These are phyloP conservation scores for Sapayoa aenigma DNA, from an alignment of 2,113 vertebrate genomes.

Conservation along the genomic window DNA sequence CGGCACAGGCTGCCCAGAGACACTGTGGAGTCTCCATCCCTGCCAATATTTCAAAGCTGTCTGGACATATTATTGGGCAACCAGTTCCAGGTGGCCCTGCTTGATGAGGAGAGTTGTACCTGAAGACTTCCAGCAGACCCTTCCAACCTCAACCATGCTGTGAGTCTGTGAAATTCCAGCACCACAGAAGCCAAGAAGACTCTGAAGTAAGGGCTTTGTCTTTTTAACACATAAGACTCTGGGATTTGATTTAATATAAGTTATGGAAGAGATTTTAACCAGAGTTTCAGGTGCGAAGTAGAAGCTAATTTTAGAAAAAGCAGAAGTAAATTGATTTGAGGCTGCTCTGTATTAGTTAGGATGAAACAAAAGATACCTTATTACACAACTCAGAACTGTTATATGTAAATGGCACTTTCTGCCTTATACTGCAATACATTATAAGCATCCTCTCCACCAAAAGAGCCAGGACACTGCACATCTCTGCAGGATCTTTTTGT, in stretches of 20 bases:
- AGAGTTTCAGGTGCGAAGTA: background rate
- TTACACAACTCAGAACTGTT: background rate
- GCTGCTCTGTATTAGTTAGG: background rate
- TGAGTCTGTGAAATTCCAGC: background rate
- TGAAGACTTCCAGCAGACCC: background rate
- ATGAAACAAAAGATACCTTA: background rate
- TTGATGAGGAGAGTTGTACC: fast-evolving
- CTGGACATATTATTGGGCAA: background rate
- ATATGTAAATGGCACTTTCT: background rate
- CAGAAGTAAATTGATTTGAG: background rate
- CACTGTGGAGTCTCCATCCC: background rate
- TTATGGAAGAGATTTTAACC: background rate
- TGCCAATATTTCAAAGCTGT: background rate
- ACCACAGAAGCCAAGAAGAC: background rate
- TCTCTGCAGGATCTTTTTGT: background rate
- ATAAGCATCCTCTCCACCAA: background rate
- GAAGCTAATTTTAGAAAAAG: background rate
- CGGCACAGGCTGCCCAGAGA: background rate
- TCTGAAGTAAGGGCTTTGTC: background rate
- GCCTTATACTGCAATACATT: background rate
- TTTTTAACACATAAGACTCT: background rate
- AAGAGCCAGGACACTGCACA: background rate
- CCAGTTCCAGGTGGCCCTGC: background rate
- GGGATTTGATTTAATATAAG: background rate
- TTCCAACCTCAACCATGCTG: background rate